Percentiles rank a stretch among this genome's conserved stretches.
These are phyloP conservation scores for Nowickia ferox DNA, from an alignment of 2,888 invertebrate species.

Conservation along the genomic window DNA sequence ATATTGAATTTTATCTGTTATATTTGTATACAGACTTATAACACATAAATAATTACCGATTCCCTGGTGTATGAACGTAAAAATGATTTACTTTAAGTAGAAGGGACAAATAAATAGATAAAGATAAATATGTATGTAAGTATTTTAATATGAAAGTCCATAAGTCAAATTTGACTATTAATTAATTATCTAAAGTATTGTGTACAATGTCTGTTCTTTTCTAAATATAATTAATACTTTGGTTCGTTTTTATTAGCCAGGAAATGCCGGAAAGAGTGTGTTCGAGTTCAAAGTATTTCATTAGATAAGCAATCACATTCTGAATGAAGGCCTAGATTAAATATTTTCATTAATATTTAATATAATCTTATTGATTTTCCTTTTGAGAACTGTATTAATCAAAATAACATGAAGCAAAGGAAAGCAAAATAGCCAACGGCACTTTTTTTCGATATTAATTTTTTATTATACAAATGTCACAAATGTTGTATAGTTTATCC, in stretches of 20 bases:
- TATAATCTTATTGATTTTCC: background rate
- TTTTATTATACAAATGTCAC: conserved; percentile 74
- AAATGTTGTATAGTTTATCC: conserved; percentile 75
- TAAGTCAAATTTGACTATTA: background rate
- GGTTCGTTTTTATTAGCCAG: too few relatives aligned
- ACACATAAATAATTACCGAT: conserved; percentile 13
- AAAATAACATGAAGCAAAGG: background rate
- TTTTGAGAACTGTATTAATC: background rate
- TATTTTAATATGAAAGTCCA: background rate
- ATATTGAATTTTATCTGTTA: conserved; percentile 33
- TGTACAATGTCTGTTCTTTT: background rate
- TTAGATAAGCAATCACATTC: too few relatives aligned
- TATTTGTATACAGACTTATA: background rate
- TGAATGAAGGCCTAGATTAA: too few relatives aligned
- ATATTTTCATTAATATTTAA: too few relatives aligned
- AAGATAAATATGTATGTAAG: background rate
- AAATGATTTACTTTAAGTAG: conserved; percentile 27
- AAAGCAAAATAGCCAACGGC: background rate
- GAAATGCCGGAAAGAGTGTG: too few relatives aligned
- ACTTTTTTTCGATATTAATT: conserved; percentile 54
- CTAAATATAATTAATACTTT: too few relatives aligned
- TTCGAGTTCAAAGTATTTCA: too few relatives aligned
- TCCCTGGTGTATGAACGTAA: background rate
- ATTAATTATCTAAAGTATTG: background rate
- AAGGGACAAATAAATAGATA: conserved; percentile 11